phyloP scores from a whole-genome alignment of 2,888 invertebrate species.

The Bombylius major region DNA sequence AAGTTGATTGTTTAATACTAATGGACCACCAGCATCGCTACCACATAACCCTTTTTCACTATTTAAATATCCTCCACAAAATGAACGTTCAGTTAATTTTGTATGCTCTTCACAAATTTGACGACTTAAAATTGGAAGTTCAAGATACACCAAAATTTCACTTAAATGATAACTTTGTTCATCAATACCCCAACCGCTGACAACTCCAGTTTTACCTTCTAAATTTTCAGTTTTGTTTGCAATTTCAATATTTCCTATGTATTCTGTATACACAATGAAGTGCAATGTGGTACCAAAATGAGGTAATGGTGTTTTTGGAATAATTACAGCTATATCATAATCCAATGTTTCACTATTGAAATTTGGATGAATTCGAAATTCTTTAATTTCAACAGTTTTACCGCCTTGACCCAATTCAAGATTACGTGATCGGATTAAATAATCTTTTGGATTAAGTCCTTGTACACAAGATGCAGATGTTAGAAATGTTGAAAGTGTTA shows the following conservation, averaged over 20 bases:
- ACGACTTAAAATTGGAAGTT: constrained; percentile 37
- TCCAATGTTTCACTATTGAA: background rate
- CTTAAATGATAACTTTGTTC: background rate
- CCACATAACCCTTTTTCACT: constrained; percentile 10
- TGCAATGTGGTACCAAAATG: too few relatives aligned
- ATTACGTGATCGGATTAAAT: too few relatives aligned
- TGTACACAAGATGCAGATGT: background rate
- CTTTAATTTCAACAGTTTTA: background rate
- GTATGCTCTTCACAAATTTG: constrained; percentile 29
- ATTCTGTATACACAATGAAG: background rate
- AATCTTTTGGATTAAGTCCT: background rate
- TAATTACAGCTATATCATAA: background rate
- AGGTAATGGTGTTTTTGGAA: background rate
- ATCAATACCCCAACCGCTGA: background rate
- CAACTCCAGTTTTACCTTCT: background rate
- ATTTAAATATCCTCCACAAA: too few relatives aligned
- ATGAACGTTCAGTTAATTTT: too few relatives aligned
- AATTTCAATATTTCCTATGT: background rate
- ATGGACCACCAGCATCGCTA: constrained; percentile 13
- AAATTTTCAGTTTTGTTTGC: background rate
- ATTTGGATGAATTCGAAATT: background rate
- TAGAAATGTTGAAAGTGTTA: background rate
- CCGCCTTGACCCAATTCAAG: background rate
- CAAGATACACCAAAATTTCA: constrained; percentile 31
- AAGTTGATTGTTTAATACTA: constrained; percentile 2